Conservation (phyloP, 2,797 vertebrate species). For the Nasua narica region DNA sequence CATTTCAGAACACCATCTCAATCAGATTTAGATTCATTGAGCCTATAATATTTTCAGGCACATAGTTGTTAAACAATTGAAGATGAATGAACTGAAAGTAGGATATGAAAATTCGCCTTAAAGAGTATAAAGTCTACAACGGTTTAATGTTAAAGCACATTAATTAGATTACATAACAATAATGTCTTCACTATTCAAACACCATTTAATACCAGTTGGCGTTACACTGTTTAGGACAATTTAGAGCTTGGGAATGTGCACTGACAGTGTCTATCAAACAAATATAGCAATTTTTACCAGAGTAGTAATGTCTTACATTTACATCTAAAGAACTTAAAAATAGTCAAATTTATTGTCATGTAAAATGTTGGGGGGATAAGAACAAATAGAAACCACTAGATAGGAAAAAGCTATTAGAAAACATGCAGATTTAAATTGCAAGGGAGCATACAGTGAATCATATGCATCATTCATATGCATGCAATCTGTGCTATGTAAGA, state of each 20-base stretch:
- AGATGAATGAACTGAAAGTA: background rate
- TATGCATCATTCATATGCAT: conserved; percentile 47
- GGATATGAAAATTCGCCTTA: background rate
- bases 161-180: background rate
- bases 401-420: background rate
- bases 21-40: background rate
- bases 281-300: background rate
- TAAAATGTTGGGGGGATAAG: background rate
- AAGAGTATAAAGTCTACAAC: background rate
- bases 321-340: background rate
- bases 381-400: background rate
- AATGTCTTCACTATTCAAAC: background rate
- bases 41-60: background rate
- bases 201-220: background rate
- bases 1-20: background rate
- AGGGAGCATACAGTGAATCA: background rate
- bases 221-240: background rate
- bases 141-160: background rate
- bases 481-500: conserved; percentile 1
- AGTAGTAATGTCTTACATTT: background rate
- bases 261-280: background rate
- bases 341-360: background rate
- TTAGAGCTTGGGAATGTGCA: background rate
- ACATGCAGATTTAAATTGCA: conserved; percentile 35
- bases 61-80: background rate